Evolutionary conservation across 30 jellyfish, hydroid and myxozoan genomes (phyloP).

Genomic region (Pseudorhiza aurosa): DNA sequence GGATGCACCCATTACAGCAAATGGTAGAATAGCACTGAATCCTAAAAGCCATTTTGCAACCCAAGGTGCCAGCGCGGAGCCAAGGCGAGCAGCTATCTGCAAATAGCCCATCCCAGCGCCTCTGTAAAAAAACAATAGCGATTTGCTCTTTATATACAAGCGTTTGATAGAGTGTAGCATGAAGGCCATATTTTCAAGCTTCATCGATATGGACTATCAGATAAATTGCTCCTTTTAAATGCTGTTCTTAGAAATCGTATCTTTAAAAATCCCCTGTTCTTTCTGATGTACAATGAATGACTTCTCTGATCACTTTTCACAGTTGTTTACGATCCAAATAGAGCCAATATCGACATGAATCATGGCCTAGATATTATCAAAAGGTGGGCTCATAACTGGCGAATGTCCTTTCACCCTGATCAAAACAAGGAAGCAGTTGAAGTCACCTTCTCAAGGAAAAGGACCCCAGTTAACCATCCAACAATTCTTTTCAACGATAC

Average conservation of each 20-base stretch:
- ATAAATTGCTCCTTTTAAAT: no score
- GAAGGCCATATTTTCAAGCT: no score
- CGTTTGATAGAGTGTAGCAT: no score
- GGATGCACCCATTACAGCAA: slow-evolving; percentile 69
- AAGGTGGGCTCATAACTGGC: slow-evolving; percentile 28
- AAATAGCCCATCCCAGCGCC: slow-evolving; percentile 79
- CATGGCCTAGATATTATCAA: slow-evolving; percentile 32
- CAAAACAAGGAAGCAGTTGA: slow-evolving; percentile 11
- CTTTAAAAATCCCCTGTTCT: no score
- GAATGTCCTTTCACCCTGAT: slow-evolving; percentile 28
- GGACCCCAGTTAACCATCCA: slow-evolving; percentile 14
- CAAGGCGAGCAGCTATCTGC: slow-evolving; percentile 78
- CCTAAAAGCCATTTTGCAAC: slow-evolving; percentile 58
- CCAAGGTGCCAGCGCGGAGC: slow-evolving; percentile 92
- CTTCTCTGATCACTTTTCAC: background rate
- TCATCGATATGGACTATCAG: no score
- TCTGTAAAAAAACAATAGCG: slow-evolving; percentile 8
- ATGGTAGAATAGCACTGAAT: slow-evolving; percentile 37
- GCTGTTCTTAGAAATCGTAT: no score
- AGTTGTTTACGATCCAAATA: slow-evolving; percentile 9
- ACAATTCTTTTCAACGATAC: background rate
- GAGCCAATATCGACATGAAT: slow-evolving; percentile 12
- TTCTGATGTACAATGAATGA: no score
- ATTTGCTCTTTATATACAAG: no score
- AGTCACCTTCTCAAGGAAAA: slow-evolving; percentile 13